Evolutionary conservation across 2,113 vertebrate genomes (phyloP).

Genomic region (Lepisosteus oculatus): DNA sequence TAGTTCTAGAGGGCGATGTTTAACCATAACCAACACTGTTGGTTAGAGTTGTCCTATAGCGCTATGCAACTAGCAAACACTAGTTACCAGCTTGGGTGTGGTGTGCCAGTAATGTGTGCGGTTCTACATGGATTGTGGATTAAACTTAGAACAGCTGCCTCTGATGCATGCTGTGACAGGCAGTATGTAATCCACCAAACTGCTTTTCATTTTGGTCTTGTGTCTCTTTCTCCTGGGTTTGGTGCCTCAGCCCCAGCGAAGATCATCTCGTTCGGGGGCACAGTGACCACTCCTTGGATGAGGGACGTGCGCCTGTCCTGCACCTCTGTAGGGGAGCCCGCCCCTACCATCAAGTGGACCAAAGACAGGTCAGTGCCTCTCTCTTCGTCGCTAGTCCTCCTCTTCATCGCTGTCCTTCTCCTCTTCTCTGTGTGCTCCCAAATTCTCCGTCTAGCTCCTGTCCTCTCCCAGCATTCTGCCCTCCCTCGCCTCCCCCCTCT

Average conservation of each 20-base stretch:
- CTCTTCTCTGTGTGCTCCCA: too few species aligned
- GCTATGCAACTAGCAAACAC: too few species aligned
- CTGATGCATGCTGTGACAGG: too few species aligned
- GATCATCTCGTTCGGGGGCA: slow-evolving; percentile 95
- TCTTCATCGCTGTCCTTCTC: neutral
- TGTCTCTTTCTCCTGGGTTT: neutral
- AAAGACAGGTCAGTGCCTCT: slow-evolving; percentile 86
- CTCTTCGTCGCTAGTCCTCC: neutral
- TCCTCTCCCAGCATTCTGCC: neutral
- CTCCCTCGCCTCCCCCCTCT: too few species aligned
- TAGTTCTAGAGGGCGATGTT: too few species aligned
- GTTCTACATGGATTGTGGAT: too few species aligned
- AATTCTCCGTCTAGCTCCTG: neutral
- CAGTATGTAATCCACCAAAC: too few species aligned
- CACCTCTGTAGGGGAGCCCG: slow-evolving; percentile 88
- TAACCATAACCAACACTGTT: too few species aligned
- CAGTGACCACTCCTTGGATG: slow-evolving; percentile 96
- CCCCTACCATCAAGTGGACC: slow-evolving; percentile 91
- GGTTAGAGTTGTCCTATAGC: too few species aligned
- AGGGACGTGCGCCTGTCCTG: slow-evolving; percentile 92
- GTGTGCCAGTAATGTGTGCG: too few species aligned
- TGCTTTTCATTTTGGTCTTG: accelerated
- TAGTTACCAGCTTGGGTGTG: too few species aligned
- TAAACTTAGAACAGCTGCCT: too few species aligned
- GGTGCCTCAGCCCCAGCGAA: slow-evolving; percentile 82